Conservation (phyloP, 2,797 vertebrate species). For the Acrossocheilus fasciatus region DNA sequence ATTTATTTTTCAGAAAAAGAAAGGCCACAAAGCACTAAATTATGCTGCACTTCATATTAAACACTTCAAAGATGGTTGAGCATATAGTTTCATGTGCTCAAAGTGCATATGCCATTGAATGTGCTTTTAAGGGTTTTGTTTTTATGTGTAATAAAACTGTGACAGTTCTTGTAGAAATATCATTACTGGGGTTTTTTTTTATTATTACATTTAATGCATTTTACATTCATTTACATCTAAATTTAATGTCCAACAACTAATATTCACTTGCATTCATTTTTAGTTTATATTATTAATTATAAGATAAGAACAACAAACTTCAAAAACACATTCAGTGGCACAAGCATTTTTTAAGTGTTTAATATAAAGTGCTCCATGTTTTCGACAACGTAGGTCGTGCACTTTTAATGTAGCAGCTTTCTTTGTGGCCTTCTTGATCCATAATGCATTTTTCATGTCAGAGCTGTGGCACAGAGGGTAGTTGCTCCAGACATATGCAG, state of each 20-base stretch:
- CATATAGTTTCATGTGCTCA: neutral
- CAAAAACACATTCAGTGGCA: neutral
- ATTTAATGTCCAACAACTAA: neutral
- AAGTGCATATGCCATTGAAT: neutral
- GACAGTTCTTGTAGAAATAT: neutral
- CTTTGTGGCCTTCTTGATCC: constrained; percentile 15
- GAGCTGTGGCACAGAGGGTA: constrained; percentile 2
- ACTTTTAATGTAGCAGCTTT: constrained; percentile 11
- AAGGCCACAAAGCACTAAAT: neutral
- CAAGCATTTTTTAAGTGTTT: neutral
- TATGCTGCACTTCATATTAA: neutral
- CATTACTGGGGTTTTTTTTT: neutral
- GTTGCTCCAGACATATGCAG: neutral
- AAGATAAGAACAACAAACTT: neutral
- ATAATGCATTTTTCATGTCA: constrained; percentile 26
- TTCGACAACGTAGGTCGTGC: too few relatives aligned
- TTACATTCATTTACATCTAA: neutral
- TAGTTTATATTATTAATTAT: neutral
- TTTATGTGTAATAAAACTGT: neutral
- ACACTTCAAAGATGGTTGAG: neutral
- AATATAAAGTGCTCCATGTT: neutral
- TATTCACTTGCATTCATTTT: neutral
- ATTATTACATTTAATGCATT: neutral
- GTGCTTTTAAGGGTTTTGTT: neutral
- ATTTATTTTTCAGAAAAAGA: neutral